A percentile compares a stretch with the other conserved stretches of the same genome.
These are phyloP conservation scores for Glossophaga mutica DNA, from an alignment of 2,797 vertebrate species.

Conservation along the genomic window DNA sequence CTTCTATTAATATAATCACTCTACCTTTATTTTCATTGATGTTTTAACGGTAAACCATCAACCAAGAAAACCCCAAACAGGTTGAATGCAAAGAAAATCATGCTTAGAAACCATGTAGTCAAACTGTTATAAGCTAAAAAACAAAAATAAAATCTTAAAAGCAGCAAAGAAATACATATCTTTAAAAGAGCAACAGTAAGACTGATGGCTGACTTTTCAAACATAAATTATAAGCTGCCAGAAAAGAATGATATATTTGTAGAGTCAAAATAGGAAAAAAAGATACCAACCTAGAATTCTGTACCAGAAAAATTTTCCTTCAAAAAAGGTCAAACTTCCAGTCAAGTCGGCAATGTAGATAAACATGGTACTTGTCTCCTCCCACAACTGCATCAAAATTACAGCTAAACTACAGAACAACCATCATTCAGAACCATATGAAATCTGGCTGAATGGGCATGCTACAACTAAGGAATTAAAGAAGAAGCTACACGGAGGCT, in stretches of 20 bases:
- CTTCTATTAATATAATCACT: neutral
- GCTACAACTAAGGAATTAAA: neutral
- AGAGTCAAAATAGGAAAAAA: neutral
- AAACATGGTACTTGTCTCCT: neutral
- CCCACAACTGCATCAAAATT: neutral
- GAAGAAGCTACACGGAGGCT: too few species aligned
- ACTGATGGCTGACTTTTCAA: neutral
- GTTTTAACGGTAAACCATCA: neutral
- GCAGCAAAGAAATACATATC: neutral
- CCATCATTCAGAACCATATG: neutral
- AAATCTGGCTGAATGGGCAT: neutral
- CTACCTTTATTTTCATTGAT: neutral
- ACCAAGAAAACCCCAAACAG: neutral
- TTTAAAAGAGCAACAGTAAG: neutral
- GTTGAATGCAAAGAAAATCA: slow-evolving; percentile 14
- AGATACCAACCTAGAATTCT: neutral
- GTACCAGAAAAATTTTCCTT: neutral
- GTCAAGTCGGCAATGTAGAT: neutral
- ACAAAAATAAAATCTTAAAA: slow-evolving; percentile 1
- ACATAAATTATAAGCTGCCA: neutral
- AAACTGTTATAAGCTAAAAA: slow-evolving; percentile 6
- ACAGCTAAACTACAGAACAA: neutral
- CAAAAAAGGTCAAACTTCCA: neutral
- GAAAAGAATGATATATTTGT: neutral
- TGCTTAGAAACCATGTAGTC: neutral